Evolutionary conservation across 1,140 invertebrate species (phyloP).

Genomic region (Drosophila mauritiana): DNA sequence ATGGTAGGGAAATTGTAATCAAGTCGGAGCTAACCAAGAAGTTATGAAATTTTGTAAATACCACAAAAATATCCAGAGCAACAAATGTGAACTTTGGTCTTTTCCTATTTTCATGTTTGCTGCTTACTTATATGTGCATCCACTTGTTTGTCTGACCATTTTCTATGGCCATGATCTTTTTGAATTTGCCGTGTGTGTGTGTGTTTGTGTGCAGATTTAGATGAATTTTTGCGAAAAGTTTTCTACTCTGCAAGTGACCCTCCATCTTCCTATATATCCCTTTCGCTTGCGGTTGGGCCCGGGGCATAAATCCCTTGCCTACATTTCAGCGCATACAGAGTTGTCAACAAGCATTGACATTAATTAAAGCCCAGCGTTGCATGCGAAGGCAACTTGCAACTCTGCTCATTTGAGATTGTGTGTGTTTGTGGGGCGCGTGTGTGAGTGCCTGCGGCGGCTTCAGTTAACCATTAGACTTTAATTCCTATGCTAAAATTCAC

Average conservation of each 20-base stretch:
- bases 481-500: conserved; percentile 78
- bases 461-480: conserved; percentile 79
- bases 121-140: background rate
- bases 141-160: background rate
- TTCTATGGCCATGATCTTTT: conserved; percentile 38
- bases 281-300: background rate
- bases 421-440: conserved; percentile 10
- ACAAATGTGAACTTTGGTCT: conserved; percentile 25
- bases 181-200: background rate
- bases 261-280: background rate
- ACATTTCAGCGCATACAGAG: conserved; percentile 39
- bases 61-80: conserved; percentile 12
- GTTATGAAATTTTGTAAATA: conserved; percentile 27
- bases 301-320: conserved; percentile 35
- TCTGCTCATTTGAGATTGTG: conserved; percentile 27
- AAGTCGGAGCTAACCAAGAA: conserved; percentile 6
- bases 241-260: background rate
- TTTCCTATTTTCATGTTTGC: background rate
- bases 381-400: conserved; percentile 54
- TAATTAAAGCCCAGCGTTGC: conserved; percentile 77
- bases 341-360: conserved; percentile 80
- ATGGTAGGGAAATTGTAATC: conserved; percentile 16
- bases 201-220: conserved; percentile 4
- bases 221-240: conserved; percentile 32
- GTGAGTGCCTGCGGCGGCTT: conserved; percentile 58